phyloP scores from a whole-genome alignment of 1,140 invertebrate species.

The Drosophila tani region DNA sequence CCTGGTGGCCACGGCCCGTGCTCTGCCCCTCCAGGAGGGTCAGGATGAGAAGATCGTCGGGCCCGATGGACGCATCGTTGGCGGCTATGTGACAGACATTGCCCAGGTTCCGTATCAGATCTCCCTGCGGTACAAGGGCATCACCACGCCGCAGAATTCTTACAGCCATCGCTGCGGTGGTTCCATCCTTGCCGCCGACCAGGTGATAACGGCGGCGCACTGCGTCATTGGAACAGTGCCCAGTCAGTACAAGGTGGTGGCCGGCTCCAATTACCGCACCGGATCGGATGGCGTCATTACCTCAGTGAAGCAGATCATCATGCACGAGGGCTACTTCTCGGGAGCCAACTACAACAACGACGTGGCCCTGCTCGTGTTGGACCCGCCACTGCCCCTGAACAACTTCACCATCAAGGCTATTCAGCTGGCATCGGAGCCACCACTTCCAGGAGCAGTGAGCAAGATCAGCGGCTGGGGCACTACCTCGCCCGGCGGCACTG shows the following conservation, averaged over 20 bases:
- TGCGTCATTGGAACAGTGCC: constrained; percentile 63
- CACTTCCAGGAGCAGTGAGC: constrained; percentile 53
- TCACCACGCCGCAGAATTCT: constrained; percentile 36
- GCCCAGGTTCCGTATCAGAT: constrained; percentile 70
- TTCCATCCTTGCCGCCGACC: constrained; percentile 84
- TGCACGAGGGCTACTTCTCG: constrained; percentile 75
- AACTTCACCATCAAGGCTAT: constrained; percentile 71
- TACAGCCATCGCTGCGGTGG: constrained; percentile 86
- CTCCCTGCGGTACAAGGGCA: constrained; percentile 64
- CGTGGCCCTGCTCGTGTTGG: constrained; percentile 69
- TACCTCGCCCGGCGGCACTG: constrained; percentile 37
- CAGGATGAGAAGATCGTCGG: neutral
- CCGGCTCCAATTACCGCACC: constrained; percentile 59
- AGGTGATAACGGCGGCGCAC: constrained; percentile 78
- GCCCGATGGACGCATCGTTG: constrained; percentile 67
- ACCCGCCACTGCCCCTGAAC: constrained; percentile 67
- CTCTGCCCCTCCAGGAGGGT: constrained; percentile 43
- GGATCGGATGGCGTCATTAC: constrained; percentile 67
- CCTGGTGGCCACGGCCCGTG: constrained; percentile 13
- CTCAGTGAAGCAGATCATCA: constrained; percentile 67
- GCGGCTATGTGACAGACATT: constrained; percentile 57
- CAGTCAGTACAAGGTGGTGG: constrained; percentile 70
- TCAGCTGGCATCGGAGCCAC: constrained; percentile 50
- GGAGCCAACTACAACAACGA: constrained; percentile 65
- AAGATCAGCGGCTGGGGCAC: constrained; percentile 85